phyloP scores from a whole-genome alignment of 2,888 invertebrate genomes.

The Cephus runcator region DNA sequence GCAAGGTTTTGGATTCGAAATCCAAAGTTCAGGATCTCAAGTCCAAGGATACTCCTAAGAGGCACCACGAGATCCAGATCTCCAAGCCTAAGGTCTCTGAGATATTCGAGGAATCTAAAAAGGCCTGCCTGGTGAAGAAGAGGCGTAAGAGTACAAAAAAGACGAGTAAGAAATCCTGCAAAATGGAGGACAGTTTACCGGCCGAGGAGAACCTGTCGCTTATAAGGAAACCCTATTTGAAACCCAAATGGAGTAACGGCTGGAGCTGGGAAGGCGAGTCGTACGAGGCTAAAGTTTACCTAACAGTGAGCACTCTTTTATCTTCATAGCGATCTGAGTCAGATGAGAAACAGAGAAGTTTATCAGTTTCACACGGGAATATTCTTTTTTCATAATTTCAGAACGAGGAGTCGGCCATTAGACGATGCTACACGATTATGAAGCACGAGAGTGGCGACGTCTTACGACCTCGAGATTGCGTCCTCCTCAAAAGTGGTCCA shows the following conservation, averaged over 20 bases:
- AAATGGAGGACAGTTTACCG: constrained; percentile 57
- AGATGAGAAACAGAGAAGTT: not conserved
- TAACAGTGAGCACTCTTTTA: constrained; percentile 76
- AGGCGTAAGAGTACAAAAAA: constrained; percentile 66
- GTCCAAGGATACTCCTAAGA: constrained; percentile 19
- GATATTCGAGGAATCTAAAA: constrained; percentile 29
- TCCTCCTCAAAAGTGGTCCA: constrained; percentile 87
- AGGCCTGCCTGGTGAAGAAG: constrained; percentile 45
- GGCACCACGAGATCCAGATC: not conserved
- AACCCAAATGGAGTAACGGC: constrained; percentile 88
- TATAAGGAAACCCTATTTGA: constrained; percentile 65
- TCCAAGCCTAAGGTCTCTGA: constrained; percentile 24
- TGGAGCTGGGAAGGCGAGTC: constrained; percentile 92
- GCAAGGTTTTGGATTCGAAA: constrained; percentile 33
- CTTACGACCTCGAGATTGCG: constrained; percentile 89
- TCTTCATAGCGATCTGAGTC: not conserved
- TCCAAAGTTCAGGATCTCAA: constrained; percentile 25
- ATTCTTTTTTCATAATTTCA: constrained; percentile 57
- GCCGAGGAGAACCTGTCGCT: constrained; percentile 58
- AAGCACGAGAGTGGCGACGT: constrained; percentile 86
- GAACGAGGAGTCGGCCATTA: constrained; percentile 81
- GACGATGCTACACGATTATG: constrained; percentile 92
- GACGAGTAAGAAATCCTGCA: constrained; percentile 61
- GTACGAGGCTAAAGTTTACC: constrained; percentile 84
- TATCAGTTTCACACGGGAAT: not conserved